Evolutionary conservation across 2,888 invertebrate species (phyloP).

Genomic region (Cosmia pyralina): DNA sequence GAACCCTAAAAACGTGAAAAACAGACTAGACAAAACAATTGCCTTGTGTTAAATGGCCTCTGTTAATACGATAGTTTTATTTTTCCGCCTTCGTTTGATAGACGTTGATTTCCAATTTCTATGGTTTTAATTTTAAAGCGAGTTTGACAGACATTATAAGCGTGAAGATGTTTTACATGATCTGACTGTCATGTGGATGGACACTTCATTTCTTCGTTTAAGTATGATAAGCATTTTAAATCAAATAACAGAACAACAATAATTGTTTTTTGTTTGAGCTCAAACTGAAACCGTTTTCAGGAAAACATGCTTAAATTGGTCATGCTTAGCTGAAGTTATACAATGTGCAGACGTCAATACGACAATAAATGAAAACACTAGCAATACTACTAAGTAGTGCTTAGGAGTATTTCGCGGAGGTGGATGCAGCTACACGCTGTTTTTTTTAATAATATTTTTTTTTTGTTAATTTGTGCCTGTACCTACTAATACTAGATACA

Average conservation of each 20-base stretch:
- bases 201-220: neutral
- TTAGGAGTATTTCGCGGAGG: too few species aligned
- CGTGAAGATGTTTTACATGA: constrained; percentile 25
- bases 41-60: too few species aligned
- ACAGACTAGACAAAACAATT: neutral
- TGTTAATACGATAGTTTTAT: neutral
- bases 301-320: neutral
- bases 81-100: neutral
- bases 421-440: too few species aligned
- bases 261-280: neutral
- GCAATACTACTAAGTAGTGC: too few species aligned
- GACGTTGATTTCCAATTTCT: neutral
- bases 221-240: constrained; percentile 8
- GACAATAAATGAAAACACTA: too few species aligned
- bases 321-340: neutral
- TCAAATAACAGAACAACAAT: neutral
- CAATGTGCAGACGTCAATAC: too few species aligned
- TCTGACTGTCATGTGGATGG: neutral
- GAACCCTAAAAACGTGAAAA: too few species aligned
- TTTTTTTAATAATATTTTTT: too few species aligned
- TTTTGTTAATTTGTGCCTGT: too few species aligned
- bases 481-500: too few species aligned
- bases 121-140: neutral
- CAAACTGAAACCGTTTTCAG: neutral
- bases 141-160: constrained; percentile 3